Evolutionary conservation across 1,140 invertebrate genomes (phyloP).

Genomic region (Drosophila orena): DNA sequence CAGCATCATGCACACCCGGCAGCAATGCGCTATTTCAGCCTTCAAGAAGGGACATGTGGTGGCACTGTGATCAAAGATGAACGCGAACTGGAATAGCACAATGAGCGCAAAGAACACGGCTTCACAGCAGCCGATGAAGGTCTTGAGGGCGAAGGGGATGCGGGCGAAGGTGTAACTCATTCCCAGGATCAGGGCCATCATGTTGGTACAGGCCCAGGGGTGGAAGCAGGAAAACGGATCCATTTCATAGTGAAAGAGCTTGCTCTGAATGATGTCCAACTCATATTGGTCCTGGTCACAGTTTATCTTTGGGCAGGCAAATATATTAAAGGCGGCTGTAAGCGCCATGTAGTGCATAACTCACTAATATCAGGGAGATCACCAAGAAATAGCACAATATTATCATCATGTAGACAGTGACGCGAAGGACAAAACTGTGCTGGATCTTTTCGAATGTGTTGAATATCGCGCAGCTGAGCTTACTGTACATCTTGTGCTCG

Average conservation of each 20-base stretch:
- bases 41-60: conserved; percentile 88
- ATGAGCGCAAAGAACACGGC: conserved; percentile 86
- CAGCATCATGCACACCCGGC: conserved; percentile 89
- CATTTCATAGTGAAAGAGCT: conserved; percentile 48
- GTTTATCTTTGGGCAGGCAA: conserved; percentile 11
- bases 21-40: conserved; percentile 88
- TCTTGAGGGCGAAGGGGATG: conserved; percentile 93
- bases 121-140: conserved; percentile 88
- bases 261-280: conserved; percentile 41
- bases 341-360: not conserved
- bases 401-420: conserved; percentile 53
- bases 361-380: conserved; percentile 88
- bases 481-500: conserved; percentile 87
- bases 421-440: conserved; percentile 20
- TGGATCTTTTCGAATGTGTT: conserved; percentile 33
- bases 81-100: conserved; percentile 87
- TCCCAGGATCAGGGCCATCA: conserved; percentile 90
- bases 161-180: conserved; percentile 93
- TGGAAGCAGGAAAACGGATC: conserved; percentile 85
- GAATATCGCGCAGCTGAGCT: conserved; percentile 87
- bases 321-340: no score
- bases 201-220: conserved; percentile 92
- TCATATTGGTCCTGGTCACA: conserved; percentile 27
- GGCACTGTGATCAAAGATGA: conserved; percentile 86
- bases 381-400: conserved; percentile 86